A percentile compares a stretch with the other conserved stretches of the same genome.
Conservation (phyloP, 2,888 invertebrate species). For the Norana najaformis region DNA sequence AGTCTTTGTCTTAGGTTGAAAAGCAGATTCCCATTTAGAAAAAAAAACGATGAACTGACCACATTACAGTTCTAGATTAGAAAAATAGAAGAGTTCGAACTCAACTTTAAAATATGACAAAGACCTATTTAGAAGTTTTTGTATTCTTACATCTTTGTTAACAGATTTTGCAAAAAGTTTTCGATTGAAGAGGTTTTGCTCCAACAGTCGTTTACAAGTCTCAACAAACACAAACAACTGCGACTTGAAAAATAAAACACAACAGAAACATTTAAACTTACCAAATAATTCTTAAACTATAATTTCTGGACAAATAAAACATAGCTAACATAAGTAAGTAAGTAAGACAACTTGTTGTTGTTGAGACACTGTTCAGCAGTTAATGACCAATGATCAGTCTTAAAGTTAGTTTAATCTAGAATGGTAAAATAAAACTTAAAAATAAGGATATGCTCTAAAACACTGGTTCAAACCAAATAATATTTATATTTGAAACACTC, state of each 20-base stretch:
- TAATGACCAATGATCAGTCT: background rate
- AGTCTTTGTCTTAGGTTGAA: background rate
- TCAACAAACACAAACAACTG: background rate
- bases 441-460: background rate
- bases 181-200: background rate
- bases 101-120: background rate
- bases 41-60: background rate
- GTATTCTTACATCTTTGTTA: conserved; percentile 13
- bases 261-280: background rate
- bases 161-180: conserved; percentile 13
- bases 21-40: background rate
- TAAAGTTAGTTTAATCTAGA: background rate
- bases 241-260: background rate
- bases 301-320: background rate
- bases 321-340: background rate
- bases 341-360: too few species aligned
- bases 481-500: too few species aligned
- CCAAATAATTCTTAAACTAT: background rate
- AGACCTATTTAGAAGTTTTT: background rate
- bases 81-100: too few species aligned
- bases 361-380: background rate
- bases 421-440: background rate
- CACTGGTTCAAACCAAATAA: background rate
- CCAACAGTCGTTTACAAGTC: background rate
- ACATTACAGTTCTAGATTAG: background rate